Base-by-base conservation (phyloP, 1,140 invertebrate genomes). In the Zaprionus lachaisei region DNA sequence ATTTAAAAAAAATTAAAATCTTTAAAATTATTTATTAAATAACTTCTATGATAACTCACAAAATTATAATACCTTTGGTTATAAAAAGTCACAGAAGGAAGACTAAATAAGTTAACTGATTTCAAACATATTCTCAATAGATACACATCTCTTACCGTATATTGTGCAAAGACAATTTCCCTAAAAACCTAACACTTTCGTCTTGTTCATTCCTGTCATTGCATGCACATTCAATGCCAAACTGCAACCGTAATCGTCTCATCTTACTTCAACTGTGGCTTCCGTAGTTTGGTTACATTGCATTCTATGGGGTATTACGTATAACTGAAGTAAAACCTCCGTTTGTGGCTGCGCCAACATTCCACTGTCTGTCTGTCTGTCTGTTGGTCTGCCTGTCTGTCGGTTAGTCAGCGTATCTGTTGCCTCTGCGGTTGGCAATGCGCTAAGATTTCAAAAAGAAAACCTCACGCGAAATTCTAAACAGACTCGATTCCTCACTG, bases 301-400 rank as follows among this genome's bases (percentile, higher is more conserved):
- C 47, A 75, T 69, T 62, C 5, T 57, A 38, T n/a, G 57, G 9
- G 51, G 57, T 41, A 71, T 51, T 41, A 66, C 44, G 12, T 58
- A 51, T 7, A 24, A 62, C 44, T 44, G 28, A 34, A 31, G 44
- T 57, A 55, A 68, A 57, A 56, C 12, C 49, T 31, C n/a, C 22
- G 58, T 15, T 34, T 73, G 78, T 61, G 65, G 68, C 68, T 86
- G 79, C 83, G 79, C 71, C 72, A 86, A 87, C 84, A 89, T 87
- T 87, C 84, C 85, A 77, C 67, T 34, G 31, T 3, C 47, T 24
- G 22, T 37, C 47, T 34, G 15, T 55, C 57, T 24, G 28, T 41
- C 54, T 20, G 14, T 55, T n/a, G 1, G 47, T 20, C 20, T 54
- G 28, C 9, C 26, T 20, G 31, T 31, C 12, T 20, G 28, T 14